A percentile compares a stretch with the other conserved stretches of the same genome.
Evolutionary conservation across 2,113 vertebrate species (phyloP).

Genomic region (Ictalurus punctatus): DNA sequence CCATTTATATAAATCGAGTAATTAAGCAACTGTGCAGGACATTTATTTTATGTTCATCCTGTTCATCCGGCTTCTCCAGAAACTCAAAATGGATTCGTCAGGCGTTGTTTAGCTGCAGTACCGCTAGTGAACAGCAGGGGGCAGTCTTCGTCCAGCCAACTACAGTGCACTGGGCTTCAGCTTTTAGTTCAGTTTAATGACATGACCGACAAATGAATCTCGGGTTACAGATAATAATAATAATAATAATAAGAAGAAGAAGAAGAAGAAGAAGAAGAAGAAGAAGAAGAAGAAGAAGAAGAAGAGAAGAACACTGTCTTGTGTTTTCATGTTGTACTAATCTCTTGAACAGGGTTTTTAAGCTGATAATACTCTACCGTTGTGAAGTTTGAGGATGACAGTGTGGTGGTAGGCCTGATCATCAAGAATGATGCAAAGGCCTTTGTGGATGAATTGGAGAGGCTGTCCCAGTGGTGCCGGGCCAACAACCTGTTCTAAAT

Average conservation of each 20-base stretch:
- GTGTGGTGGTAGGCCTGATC: neutral
- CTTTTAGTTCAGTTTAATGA: neutral
- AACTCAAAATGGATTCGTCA: conserved; percentile 9
- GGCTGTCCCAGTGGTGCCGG: neutral
- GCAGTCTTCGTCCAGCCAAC: conserved; percentile 13
- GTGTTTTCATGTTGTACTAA: neutral
- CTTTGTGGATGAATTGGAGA: neutral
- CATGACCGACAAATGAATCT: neutral
- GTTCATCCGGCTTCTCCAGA: neutral
- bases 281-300: too few relatives aligned
- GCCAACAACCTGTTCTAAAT: neutral
- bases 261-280: too few relatives aligned
- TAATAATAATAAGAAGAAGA: neutral
- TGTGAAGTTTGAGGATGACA: neutral
- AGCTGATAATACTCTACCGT: neutral
- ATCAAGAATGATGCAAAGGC: neutral
- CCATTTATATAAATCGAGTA: neutral
- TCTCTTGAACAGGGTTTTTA: neutral
- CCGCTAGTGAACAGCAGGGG: conserved; percentile 27
- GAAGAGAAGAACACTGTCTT: neutral
- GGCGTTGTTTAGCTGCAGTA: neutral
- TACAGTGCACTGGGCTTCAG: neutral
- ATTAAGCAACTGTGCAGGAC: neutral
- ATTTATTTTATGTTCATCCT: neutral
- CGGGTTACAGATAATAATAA: neutral